phyloP scores from a whole-genome alignment of 2,113 vertebrate species.

The Fukomys damarensis region DNA sequence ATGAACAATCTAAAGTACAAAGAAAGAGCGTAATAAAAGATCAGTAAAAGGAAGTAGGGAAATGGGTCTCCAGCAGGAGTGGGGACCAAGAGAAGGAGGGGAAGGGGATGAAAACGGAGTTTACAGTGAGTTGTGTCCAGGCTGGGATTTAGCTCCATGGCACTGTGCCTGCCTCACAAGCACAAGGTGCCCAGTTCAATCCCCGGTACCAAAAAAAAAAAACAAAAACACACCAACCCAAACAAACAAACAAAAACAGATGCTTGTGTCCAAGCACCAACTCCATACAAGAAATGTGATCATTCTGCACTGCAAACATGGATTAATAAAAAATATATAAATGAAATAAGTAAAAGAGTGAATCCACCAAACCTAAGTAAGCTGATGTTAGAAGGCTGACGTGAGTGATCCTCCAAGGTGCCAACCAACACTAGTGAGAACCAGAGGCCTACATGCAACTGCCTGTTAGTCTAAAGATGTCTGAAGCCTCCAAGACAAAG shows the following conservation, averaged over 20 bases:
- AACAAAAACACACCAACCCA: too few relatives aligned
- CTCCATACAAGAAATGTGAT: background rate
- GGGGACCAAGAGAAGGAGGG: background rate
- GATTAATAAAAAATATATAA: too few relatives aligned
- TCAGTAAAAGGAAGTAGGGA: background rate
- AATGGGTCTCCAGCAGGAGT: background rate
- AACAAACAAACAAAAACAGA: too few relatives aligned
- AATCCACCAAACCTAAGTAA: background rate
- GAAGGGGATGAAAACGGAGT: too few relatives aligned
- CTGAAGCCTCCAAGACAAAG: background rate
- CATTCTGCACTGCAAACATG: background rate
- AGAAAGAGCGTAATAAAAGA: background rate
- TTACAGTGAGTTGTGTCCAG: too few relatives aligned
- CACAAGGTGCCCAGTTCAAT: too few relatives aligned
- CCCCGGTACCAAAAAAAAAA: too few relatives aligned
- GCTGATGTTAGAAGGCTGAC: background rate
- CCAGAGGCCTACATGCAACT: background rate
- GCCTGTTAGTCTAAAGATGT: too few relatives aligned
- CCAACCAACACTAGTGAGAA: background rate
- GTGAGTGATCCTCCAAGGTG: background rate
- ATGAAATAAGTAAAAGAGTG: background rate
- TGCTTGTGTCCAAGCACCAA: background rate
- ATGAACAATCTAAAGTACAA: background rate
- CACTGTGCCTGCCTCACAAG: too few relatives aligned
- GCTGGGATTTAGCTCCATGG: too few relatives aligned